phyloP scores from a whole-genome alignment of 2,797 vertebrate species.

The Sus cebifrons region DNA sequence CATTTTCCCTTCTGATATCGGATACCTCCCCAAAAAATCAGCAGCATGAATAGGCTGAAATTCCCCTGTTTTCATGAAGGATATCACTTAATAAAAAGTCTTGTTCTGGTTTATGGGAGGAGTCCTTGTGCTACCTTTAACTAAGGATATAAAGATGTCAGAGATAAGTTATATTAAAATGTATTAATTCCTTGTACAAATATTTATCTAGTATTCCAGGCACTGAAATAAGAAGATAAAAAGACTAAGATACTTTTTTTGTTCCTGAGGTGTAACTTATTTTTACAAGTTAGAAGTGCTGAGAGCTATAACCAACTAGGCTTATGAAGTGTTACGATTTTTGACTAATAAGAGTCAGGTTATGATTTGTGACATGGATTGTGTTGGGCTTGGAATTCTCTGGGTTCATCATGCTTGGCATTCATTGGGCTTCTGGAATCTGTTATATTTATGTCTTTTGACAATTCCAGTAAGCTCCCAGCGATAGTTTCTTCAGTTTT shows the following conservation, averaged over 20 bases:
- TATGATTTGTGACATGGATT: neutral
- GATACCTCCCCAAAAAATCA: neutral
- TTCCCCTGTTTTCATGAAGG: constrained; percentile 8
- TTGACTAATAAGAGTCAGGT: neutral
- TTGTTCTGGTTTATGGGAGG: neutral
- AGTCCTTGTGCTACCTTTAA: neutral
- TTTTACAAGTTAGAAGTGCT: neutral
- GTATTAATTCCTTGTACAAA: constrained; percentile 31
- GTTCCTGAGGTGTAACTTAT: neutral
- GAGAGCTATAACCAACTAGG: neutral
- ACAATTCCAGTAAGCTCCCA: neutral
- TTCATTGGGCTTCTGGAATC: neutral
- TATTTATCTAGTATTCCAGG: neutral
- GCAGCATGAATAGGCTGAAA: constrained; percentile 12
- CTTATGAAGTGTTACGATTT: neutral
- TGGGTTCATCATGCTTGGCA: neutral
- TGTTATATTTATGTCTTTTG: neutral
- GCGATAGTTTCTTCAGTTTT: constrained; percentile 29
- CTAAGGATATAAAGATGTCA: neutral
- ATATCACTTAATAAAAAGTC: constrained; percentile 38
- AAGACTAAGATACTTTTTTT: constrained; percentile 2
- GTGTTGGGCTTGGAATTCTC: neutral
- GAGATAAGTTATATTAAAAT: neutral
- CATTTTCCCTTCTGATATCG: constrained; percentile 42
- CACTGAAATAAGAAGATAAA: constrained; percentile 5